Evolutionary conservation across 2,888 invertebrate genomes (phyloP).

Genomic region (Thereva unica): DNA sequence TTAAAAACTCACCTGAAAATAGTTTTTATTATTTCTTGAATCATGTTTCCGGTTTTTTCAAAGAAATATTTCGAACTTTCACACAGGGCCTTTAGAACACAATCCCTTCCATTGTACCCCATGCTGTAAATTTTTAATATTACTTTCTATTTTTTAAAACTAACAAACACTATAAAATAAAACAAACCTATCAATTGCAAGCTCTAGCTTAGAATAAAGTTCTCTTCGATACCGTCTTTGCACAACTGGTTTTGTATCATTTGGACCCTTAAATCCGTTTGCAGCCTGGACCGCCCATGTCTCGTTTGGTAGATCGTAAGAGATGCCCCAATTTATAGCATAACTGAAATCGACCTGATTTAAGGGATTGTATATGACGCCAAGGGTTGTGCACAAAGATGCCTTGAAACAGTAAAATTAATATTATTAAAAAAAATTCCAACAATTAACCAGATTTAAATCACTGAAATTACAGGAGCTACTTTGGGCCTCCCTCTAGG

Average conservation of each 20-base stretch:
- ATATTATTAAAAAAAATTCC: neutral
- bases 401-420: slow-evolving; percentile 48
- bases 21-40: slow-evolving; percentile 71
- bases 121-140: slow-evolving; percentile 62
- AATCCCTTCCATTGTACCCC: slow-evolving; percentile 75
- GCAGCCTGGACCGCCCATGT: slow-evolving; percentile 59
- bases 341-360: slow-evolving; percentile 64
- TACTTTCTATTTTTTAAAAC: neutral
- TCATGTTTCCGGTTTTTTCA: slow-evolving; percentile 66
- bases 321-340: slow-evolving; percentile 72
- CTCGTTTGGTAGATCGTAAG: slow-evolving; percentile 66
- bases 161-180: neutral
- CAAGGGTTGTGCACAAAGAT: slow-evolving; percentile 67
- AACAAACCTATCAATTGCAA: slow-evolving; percentile 70
- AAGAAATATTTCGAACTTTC: slow-evolving; percentile 72
- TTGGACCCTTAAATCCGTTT: slow-evolving; percentile 49
- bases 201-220: slow-evolving; percentile 51
- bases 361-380: slow-evolving; percentile 62
- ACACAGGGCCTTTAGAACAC: slow-evolving; percentile 73
- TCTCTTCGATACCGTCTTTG: slow-evolving; percentile 59
- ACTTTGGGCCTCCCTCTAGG: too few species aligned
- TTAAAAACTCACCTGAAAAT: slow-evolving; percentile 67
- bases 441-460: too few species aligned
- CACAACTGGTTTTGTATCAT: slow-evolving; percentile 54
- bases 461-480: too few species aligned